Base-by-base conservation (phyloP, 2,888 invertebrate species). In the Stenoptilia bipunctidactyla region DNA sequence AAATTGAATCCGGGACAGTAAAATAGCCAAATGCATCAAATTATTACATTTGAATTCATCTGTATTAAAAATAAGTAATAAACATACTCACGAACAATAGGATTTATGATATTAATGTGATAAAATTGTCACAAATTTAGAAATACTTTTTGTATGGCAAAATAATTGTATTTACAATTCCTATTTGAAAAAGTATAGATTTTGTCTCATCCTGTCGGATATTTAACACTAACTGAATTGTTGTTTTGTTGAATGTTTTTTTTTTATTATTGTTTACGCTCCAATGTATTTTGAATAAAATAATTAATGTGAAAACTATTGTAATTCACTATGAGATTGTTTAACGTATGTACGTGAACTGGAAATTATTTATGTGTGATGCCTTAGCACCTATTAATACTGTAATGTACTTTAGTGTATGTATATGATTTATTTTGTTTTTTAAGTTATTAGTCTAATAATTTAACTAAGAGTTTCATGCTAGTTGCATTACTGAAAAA, bases 331-430 rank as follows among this genome's bases (percentile, higher is more conserved):
- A 62, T 69, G 76, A 76, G 73, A 79, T 79, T 79, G 75, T 76
- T 72, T 64, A 68, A 62, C 65, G 57, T 66, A 61, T 50, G 58
- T 59, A 63, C 59, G 69, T 69, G 66, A 63, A 67, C 63, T 30
- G 67, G 66, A 74, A 66, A 73, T 75, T 79, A 82, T 82, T 79
- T 82, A 80, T 80, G 79, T 80, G 82, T 82, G 82, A 83, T 82
- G 74, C 67, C 59, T 61, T 77, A 75, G 70, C 58, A 59, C 57
- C 56, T 62, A 65, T 8, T 20, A 8, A 20, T 20, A 55, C 47
- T 62, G 55, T 59, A 56, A 50, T 65, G 65, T 71, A 66, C 58
- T 64, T 51, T 72, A 73, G 66, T 70, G 62, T 71, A 71, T 70
- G 53, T 64, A 74, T 67, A 63, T 64, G 66, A 61, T 58, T 59